Base-by-base conservation (phyloP, 2,113 vertebrate species). In the Arothron firmamentum region DNA sequence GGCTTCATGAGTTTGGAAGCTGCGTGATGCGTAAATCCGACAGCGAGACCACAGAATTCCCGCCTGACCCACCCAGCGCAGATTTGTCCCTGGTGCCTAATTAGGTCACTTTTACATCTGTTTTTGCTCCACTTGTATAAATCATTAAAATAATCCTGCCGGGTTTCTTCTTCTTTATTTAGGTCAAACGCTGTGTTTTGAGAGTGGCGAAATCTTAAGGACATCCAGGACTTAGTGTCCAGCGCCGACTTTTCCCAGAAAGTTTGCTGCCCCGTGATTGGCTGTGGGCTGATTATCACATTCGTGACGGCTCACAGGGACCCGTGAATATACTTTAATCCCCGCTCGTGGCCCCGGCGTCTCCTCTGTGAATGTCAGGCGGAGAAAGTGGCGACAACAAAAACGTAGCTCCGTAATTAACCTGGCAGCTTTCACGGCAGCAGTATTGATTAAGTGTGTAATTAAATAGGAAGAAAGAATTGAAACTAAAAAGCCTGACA, bases 291-390 rank as follows among this genome's bases (percentile, higher is more conserved):
- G 20, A 66, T 70, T 66, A 48, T 6, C 12, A 38, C 34, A 38
- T 38, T 38, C 69, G 58, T 47, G 64, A 62, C 65, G 50, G 67
- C 55, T 80, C 70, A 62, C 55, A 60, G 13, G 16, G 48, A 48
- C 53, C 17, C 20, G n/a, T 38, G 25, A 62, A 61, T 54, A 50
- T 42, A 23, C 65, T 80, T 73, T 78, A 80, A 78, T 81, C 64
- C 67, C 18, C 10, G 20, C 76, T 80, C 55, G 56, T 74, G 62
- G 47, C 57, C 34, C 50, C 14, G 56, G 42, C 12, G 10, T 54
- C 52, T 65, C 45, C 50, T 59, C 15, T 16, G 58, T 28, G 41
- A 62, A 71, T 41, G 65, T 59, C 21, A 23, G 56, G 50, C 41
- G 20, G 45, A 50, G 21, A 53, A 66, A 72, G 59, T 64, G 2